Percentiles rank a stretch among this genome's conserved stretches.
Evolutionary conservation across 2,888 invertebrate species (phyloP).

Genomic region (Mellilla xanthometata): DNA sequence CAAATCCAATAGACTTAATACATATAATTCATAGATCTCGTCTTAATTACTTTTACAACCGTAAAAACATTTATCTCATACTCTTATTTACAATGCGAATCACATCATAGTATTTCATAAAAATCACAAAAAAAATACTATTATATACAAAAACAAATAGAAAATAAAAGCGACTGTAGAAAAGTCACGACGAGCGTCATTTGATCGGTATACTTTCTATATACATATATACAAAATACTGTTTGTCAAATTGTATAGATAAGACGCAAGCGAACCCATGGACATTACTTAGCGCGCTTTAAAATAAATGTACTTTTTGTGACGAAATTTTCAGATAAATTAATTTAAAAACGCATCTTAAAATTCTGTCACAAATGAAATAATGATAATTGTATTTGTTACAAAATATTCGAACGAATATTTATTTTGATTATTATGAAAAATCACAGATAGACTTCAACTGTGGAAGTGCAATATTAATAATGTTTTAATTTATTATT

Average conservation of each 20-base stretch:
- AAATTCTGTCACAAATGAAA: no score
- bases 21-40: slow-evolving; percentile 74
- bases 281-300: no score
- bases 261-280: no score
- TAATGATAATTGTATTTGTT: no score
- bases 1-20: slow-evolving; percentile 47
- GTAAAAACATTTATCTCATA: slow-evolving; percentile 55
- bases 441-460: no score
- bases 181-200: slow-evolving; percentile 29
- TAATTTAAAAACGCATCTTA: no score
- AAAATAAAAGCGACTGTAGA: slow-evolving; percentile 18
- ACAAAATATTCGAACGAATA: no score
- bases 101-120: slow-evolving; percentile 54
- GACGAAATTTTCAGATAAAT: no score
- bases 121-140: slow-evolving; percentile 57
- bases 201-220: slow-evolving; percentile 44
- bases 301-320: no score
- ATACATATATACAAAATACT: slow-evolving; percentile 38
- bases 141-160: slow-evolving; percentile 43
- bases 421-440: no score
- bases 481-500: no score
- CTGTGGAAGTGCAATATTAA: no score
- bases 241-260: slow-evolving; percentile 17
- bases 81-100: slow-evolving; percentile 63
- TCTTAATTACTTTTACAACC: slow-evolving; percentile 67